Percentiles rank a stretch among this genome's conserved stretches.
Evolutionary conservation across 2,113 vertebrate species (phyloP).

Genomic region (Hassar affinis): DNA sequence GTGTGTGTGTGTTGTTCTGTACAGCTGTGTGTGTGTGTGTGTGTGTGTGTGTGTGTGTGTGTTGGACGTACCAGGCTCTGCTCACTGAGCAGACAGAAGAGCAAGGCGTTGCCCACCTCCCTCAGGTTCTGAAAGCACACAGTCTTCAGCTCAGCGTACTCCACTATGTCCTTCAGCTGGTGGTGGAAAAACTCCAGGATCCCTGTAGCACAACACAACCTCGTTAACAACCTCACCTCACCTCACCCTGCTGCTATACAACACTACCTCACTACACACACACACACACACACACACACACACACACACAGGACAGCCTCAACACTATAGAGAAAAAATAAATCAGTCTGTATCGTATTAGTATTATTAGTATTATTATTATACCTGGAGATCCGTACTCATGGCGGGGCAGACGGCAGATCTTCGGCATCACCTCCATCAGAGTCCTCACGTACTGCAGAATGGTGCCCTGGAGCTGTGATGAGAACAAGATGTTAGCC

Average conservation of each 20-base stretch:
- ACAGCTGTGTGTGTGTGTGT: no score
- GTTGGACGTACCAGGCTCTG: slow-evolving; percentile 99
- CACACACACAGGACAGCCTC: no score
- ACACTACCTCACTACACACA: no score
- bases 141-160: slow-evolving; percentile 97
- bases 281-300: no score
- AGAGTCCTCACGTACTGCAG: slow-evolving; percentile 98
- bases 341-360: no score
- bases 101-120: slow-evolving; percentile 97
- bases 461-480: slow-evolving; percentile 97
- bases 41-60: no score
- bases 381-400: slow-evolving; percentile 99
- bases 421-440: slow-evolving; percentile 99
- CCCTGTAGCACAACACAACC: slow-evolving; percentile 70
- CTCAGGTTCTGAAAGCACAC: slow-evolving; percentile 97
- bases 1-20: no score
- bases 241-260: no score
- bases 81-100: slow-evolving; percentile 98
- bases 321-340: no score
- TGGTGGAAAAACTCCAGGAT: slow-evolving; percentile 99
- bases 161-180: slow-evolving; percentile 98
- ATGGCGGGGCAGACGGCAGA: slow-evolving; percentile 93
- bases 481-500: no score
- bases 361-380: no score
- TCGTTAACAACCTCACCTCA: no score